phyloP scores from a whole-genome alignment of 2,113 vertebrate species.

The Rhinopithecus roxellana region DNA sequence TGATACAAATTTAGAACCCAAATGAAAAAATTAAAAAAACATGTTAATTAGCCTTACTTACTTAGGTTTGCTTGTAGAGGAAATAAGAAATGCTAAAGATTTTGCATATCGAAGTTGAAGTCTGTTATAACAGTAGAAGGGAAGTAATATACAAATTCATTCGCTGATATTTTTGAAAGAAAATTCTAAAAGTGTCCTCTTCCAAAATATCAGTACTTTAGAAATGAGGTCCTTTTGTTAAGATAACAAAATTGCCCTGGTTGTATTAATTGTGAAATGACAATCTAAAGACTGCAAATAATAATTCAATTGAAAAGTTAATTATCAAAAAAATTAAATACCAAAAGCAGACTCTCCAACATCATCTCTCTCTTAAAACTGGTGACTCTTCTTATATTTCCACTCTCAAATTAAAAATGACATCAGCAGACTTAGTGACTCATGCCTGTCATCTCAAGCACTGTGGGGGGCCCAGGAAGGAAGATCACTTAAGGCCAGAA shows the following conservation, averaged over 20 bases:
- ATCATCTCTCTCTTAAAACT: neutral
- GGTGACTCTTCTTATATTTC: neutral
- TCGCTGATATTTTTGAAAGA: conserved; percentile 19
- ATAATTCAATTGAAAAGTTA: neutral
- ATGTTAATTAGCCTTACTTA: neutral
- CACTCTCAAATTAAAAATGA: neutral
- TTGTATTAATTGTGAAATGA: neutral
- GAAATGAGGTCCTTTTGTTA: neutral
- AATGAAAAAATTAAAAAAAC: neutral
- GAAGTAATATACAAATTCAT: conserved; percentile 4
- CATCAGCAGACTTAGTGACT: no score
- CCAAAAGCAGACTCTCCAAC: neutral
- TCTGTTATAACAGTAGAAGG: neutral
- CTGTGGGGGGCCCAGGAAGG: no score
- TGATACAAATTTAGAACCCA: conserved; percentile 49
- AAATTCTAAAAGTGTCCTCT: conserved; percentile 4
- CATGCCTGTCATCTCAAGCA: no score
- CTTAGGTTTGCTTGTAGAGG: no score
- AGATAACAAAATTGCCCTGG: neutral
- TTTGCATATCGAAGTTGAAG: conserved; percentile 37
- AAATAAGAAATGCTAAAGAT: conserved; percentile 21
- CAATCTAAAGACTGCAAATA: neutral
- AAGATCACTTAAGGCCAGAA: no score
- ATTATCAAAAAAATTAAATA: no score
- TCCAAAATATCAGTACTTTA: neutral